These are phyloP conservation scores for Lysandra bellargus DNA, from an alignment of 2,888 invertebrate genomes.

Conservation along the genomic window DNA sequence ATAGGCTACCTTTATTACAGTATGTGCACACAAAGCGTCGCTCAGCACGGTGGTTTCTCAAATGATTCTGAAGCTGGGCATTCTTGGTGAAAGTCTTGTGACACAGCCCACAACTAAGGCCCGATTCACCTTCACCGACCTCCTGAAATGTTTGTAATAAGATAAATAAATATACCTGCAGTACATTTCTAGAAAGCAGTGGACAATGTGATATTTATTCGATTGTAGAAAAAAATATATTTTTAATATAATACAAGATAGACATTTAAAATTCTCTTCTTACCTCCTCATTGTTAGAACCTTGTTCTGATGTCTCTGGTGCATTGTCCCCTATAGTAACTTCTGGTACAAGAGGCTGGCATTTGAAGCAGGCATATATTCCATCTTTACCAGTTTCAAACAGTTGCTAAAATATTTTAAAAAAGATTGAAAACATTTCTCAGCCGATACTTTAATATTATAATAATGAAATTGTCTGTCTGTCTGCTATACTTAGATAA, in stretches of 20 bases:
- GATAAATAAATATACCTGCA: background rate
- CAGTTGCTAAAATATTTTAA: constrained; percentile 58
- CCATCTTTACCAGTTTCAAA: constrained; percentile 73
- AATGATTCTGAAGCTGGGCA: constrained; percentile 71
- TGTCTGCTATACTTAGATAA: background rate
- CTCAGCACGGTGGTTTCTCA: constrained; percentile 76
- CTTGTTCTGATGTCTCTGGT: constrained; percentile 45
- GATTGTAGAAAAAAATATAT: background rate
- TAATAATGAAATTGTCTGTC: background rate
- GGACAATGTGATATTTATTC: background rate
- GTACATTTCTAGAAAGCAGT: background rate
- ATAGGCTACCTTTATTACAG: constrained; percentile 71
- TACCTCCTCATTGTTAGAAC: constrained; percentile 53
- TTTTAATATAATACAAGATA: too few species aligned
- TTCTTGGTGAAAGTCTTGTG: constrained; percentile 75
- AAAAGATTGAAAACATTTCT: background rate
- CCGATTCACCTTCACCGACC: constrained; percentile 57
- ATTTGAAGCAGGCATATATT: constrained; percentile 73
- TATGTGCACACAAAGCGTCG: constrained; percentile 75
- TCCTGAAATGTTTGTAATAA: constrained; percentile 21
- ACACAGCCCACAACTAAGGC: constrained; percentile 69
- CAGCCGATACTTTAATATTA: background rate
- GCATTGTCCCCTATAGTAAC: constrained; percentile 63
- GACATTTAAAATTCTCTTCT: background rate
- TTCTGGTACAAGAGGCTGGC: constrained; percentile 75